Conservation (phyloP, 2,888 invertebrate species). For the Idaea straminata region DNA sequence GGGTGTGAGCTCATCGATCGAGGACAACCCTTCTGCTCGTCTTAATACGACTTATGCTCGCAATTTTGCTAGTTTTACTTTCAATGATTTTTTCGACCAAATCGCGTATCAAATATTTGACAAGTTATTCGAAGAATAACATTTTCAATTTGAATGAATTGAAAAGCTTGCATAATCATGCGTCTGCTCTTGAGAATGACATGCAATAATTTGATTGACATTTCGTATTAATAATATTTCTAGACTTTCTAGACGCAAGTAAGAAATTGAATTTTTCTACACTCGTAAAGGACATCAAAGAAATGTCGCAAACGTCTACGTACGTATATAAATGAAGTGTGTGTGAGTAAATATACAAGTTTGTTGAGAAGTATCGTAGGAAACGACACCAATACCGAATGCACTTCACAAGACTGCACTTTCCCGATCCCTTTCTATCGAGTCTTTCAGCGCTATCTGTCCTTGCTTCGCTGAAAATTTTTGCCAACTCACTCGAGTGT, state of each 20-base stretch:
- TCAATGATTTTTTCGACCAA: not conserved
- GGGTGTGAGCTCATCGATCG: constrained; percentile 75
- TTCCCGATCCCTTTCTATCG: constrained; percentile 55
- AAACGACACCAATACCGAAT: constrained; percentile 59
- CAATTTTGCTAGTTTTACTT: constrained; percentile 8
- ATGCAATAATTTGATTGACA: not conserved
- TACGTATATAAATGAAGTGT: constrained; percentile 10
- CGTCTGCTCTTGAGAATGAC: not conserved
- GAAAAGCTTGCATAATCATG: not conserved
- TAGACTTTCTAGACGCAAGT: constrained; percentile 13
- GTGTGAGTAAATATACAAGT: constrained; percentile 31
- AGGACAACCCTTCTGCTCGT: constrained; percentile 53
- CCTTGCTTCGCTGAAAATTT: constrained; percentile 48
- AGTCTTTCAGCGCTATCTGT: constrained; percentile 51
- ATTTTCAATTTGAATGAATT: not conserved
- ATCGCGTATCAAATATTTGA: not conserved
- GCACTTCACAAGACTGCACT: constrained; percentile 53
- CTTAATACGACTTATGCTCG: constrained; percentile 34
- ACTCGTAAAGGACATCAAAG: constrained; percentile 30
- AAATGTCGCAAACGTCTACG: constrained; percentile 23
- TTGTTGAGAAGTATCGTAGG: constrained; percentile 38
- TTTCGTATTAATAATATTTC: constrained; percentile 10
- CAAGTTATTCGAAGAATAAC: not conserved
- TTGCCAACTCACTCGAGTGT: constrained; percentile 57
- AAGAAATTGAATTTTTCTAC: constrained; percentile 17